Evolutionary conservation across 2,797 vertebrate genomes (phyloP).

Genomic region (Danionella dracula): DNA sequence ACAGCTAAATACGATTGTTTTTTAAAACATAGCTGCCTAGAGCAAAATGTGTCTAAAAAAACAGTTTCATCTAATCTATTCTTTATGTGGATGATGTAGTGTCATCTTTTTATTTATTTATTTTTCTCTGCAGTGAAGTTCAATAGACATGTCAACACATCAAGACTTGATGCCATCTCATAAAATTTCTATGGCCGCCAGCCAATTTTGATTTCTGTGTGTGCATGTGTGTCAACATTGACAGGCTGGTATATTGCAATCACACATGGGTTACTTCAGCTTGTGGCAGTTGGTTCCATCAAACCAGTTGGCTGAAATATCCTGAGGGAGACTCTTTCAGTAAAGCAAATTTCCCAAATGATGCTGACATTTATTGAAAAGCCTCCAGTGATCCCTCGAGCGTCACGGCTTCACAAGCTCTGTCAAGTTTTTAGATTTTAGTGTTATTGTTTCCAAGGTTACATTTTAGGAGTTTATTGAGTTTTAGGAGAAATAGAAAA

Average conservation of each 20-base stretch:
- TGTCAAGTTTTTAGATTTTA: constrained; percentile 11
- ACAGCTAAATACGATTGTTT: too few relatives aligned
- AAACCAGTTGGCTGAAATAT: not conserved
- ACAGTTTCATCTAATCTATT: not conserved
- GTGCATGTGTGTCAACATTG: not conserved
- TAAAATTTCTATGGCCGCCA: constrained; percentile 32
- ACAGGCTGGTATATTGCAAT: not conserved
- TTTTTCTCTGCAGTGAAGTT: constrained; percentile 46
- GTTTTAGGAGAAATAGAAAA: too few relatives aligned
- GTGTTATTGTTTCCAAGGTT: not conserved
- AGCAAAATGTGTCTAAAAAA: too few relatives aligned
- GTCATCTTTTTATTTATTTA: not conserved
- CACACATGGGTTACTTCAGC: not conserved
- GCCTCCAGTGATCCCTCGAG: constrained; percentile 7
- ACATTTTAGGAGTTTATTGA: constrained; percentile 3
- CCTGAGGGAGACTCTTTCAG: not conserved
- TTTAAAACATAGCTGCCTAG: too few relatives aligned
- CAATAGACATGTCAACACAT: constrained; percentile 56
- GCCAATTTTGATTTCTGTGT: constrained; percentile 29
- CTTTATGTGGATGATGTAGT: not conserved
- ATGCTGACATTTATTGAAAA: constrained; percentile 19
- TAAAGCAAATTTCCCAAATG: constrained; percentile 10
- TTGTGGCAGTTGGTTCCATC: constrained; percentile 15
- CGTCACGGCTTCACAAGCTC: not conserved
- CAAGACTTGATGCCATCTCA: constrained; percentile 44